These are phyloP conservation scores for Laspeyria flexula DNA, from an alignment of 2,888 invertebrate species.

Conservation along the genomic window DNA sequence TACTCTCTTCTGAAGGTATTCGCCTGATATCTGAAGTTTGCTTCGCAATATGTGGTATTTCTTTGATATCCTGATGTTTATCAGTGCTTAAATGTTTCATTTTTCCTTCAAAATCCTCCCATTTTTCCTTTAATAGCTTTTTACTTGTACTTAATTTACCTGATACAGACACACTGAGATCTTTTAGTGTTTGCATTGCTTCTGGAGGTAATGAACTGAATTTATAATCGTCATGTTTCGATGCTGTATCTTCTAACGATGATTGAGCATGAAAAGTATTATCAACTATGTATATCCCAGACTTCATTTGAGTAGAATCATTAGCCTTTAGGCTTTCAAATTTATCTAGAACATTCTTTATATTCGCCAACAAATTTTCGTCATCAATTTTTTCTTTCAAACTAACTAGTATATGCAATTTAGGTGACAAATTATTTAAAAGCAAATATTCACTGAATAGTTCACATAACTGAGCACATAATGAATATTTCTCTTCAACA, in stretches of 20 bases:
- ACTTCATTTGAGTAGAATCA: constrained; percentile 77
- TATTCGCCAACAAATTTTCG: constrained; percentile 68
- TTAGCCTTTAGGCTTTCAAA: constrained; percentile 69
- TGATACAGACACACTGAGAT: constrained; percentile 78
- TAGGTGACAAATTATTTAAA: constrained; percentile 73
- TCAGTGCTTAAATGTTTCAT: constrained; percentile 74
- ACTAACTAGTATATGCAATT: constrained; percentile 82
- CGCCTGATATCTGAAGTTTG: constrained; percentile 28
- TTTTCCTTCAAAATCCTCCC: constrained; percentile 82
- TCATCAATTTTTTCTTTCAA: constrained; percentile 81
- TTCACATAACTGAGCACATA: constrained; percentile 87
- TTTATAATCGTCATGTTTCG: constrained; percentile 66
- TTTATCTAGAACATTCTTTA: constrained; percentile 69
- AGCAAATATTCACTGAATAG: constrained; percentile 83
- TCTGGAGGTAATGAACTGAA: constrained; percentile 71
- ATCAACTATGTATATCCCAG: constrained; percentile 86
- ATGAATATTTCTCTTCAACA: constrained; percentile 85
- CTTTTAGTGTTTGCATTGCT: constrained; percentile 82
- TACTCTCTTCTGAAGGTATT: constrained; percentile 49
- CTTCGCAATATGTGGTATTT: constrained; percentile 28
- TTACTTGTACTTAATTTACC: constrained; percentile 83
- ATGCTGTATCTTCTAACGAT: constrained; percentile 54
- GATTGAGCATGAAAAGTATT: constrained; percentile 74
- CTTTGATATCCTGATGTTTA: constrained; percentile 56
- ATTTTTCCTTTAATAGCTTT: constrained; percentile 84